These are phyloP conservation scores for Penaeus chinensis DNA, from an alignment of 1,140 invertebrate genomes.

Conservation along the genomic window DNA sequence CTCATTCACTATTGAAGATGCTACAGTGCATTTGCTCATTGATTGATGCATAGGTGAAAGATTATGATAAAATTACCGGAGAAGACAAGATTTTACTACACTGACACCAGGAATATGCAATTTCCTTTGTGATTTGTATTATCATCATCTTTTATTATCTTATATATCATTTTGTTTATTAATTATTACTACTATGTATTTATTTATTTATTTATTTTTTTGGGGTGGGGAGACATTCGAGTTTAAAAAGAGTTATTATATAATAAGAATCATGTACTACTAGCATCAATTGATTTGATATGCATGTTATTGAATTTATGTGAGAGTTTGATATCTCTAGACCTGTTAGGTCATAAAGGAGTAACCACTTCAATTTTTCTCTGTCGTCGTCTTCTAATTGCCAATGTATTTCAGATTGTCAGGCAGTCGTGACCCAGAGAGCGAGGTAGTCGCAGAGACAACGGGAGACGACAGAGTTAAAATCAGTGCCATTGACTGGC, in stretches of 20 bases:
- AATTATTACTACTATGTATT: too few relatives aligned
- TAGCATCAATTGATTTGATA: too few relatives aligned
- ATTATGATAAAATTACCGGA: background rate
- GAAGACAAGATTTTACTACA: background rate
- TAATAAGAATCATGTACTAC: too few relatives aligned
- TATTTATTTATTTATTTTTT: too few relatives aligned
- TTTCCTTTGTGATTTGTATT: too few relatives aligned
- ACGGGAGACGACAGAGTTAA: conserved; percentile 57
- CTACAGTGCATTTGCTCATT: background rate
- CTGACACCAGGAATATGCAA: too few relatives aligned
- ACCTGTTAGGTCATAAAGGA: background rate
- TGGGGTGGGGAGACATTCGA: too few relatives aligned
- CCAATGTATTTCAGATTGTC: conserved; percentile 16
- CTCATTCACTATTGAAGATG: too few relatives aligned
- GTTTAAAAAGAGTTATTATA: too few relatives aligned
- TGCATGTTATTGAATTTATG: background rate
- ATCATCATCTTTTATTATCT: too few relatives aligned
- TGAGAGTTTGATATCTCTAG: background rate
- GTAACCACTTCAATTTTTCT: conserved; percentile 21
- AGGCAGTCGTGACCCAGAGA: conserved; percentile 41
- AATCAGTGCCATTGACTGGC: conserved; percentile 87
- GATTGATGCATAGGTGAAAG: background rate
- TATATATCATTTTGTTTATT: too few relatives aligned
- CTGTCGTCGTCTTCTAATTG: background rate
- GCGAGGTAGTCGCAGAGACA: conserved; percentile 54